A percentile compares a stretch with the other conserved stretches of the same genome.
phyloP scores from a whole-genome alignment of 2,113 vertebrate species.

The Zosterops japonicus region DNA sequence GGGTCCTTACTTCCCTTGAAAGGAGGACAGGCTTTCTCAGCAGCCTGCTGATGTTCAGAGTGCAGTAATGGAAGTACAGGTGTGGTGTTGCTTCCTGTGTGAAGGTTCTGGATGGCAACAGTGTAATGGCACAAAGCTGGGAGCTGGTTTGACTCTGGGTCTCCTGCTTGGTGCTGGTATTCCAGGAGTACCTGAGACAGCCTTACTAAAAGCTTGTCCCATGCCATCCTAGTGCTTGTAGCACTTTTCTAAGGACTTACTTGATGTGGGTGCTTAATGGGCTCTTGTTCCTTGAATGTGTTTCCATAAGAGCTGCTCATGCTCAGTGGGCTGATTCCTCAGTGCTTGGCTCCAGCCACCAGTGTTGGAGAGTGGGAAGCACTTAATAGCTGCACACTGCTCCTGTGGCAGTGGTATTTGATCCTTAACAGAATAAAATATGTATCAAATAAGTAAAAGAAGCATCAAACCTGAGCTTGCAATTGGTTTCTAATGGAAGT shows the following conservation, averaged over 20 bases:
- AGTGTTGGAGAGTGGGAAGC: neutral
- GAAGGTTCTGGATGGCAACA: neutral
- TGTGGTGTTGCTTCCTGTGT: neutral
- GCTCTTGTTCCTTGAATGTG: neutral
- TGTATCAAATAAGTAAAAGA: neutral
- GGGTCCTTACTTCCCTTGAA: neutral
- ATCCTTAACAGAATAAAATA: neutral
- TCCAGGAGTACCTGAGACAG: neutral
- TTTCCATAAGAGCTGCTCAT: neutral
- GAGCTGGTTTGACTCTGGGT: neutral
- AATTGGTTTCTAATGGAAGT: neutral
- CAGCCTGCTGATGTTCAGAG: neutral
- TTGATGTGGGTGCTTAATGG: neutral
- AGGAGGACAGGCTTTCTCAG: neutral
- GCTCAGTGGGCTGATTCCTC: neutral
- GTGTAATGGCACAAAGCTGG: neutral
- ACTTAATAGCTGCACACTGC: neutral
- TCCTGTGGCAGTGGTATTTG: neutral
- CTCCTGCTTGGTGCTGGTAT: neutral
- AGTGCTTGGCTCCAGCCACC: neutral
- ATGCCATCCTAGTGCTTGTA: neutral
- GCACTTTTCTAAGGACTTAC: neutral
- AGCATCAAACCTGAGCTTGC: neutral
- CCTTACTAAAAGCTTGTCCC: neutral
- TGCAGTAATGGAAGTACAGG: neutral